Evolutionary conservation across 2,797 vertebrate genomes (phyloP).

Genomic region (Limnodromus scolopaceus): DNA sequence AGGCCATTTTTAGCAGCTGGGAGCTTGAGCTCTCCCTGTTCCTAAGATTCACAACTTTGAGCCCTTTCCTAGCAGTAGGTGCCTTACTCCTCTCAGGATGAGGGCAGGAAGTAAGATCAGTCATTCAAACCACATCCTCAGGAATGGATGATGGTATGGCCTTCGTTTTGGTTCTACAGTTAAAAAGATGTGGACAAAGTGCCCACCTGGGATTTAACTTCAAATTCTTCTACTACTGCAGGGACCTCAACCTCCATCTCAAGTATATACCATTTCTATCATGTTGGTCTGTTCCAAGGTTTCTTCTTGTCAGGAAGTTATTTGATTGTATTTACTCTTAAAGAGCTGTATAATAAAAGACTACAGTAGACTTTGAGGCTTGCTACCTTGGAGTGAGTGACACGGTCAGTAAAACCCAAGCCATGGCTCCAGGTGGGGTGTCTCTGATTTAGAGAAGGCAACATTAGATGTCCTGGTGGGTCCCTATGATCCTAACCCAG

Average conservation of each 20-base stretch:
- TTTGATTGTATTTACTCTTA: background rate
- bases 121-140: background rate
- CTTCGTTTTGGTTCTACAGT: background rate
- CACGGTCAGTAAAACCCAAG: background rate
- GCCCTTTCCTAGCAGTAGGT: background rate
- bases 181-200: background rate
- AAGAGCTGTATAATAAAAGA: background rate
- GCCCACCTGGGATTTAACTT: background rate
- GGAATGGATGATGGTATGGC: background rate
- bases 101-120: background rate
- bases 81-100: background rate
- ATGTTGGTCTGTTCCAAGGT: background rate
- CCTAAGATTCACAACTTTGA: background rate
- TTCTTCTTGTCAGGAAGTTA: background rate
- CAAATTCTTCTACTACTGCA: background rate
- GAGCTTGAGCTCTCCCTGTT: background rate
- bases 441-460: background rate
- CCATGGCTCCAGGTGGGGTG: background rate
- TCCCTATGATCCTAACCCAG: background rate
- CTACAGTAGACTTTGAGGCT: background rate
- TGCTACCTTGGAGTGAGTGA: background rate
- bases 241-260: accelerated
- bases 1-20: background rate
- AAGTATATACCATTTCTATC: background rate
- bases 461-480: background rate